Base-by-base conservation (phyloP, 2,797 vertebrate species). In the Lacerta viridis region DNA sequence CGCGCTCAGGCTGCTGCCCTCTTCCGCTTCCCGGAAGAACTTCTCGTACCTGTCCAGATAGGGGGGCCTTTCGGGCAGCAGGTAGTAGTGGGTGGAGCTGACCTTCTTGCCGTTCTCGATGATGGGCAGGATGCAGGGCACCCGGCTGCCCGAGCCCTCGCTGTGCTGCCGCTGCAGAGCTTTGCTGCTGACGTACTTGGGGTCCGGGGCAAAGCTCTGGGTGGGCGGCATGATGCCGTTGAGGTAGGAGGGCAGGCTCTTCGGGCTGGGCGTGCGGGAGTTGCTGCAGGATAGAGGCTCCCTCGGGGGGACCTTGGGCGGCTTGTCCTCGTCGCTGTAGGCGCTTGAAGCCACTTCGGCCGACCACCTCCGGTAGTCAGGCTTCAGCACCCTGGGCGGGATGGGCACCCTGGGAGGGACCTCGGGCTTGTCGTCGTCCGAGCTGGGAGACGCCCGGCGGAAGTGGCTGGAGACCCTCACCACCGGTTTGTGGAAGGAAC, bases 211-310 rank as follows among this genome's bases (percentile, higher is more conserved):
- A 93, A 99, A 99, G 94, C 99, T 99, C 96, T 99, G 99, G 0
- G 99, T 99, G 0, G 98, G 97, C 75, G 99, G 99, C 99, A 99
- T 99, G 90, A 99, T 97, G 88, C 99, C 98, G 0, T 99, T 98
- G 95, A 98, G 94, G 97, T 99, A 99, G 20, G 97, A 97, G 0
- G 99, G 99, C 23, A 99, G 97, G 95, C 97, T 99, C 94, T 99
- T 99, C 79, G 98, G 99, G 83, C 99, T 99, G 0, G 98, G 98
- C 0, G 98, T 99, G 55, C 98, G 98, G 72, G 98, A 98, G 92
- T 96, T 96, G 82, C 98, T 96, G 77, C 95, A 85, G 8, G 98
- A 98, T 89, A 99, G 25, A 84, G 98, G 99, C 61, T 99, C 99
- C 83, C 99, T 96, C 0, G 99, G 99, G 1, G 99, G 99, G 0